Conservation (phyloP, 2,888 invertebrate genomes). For the Drosophila fungiperda region DNA sequence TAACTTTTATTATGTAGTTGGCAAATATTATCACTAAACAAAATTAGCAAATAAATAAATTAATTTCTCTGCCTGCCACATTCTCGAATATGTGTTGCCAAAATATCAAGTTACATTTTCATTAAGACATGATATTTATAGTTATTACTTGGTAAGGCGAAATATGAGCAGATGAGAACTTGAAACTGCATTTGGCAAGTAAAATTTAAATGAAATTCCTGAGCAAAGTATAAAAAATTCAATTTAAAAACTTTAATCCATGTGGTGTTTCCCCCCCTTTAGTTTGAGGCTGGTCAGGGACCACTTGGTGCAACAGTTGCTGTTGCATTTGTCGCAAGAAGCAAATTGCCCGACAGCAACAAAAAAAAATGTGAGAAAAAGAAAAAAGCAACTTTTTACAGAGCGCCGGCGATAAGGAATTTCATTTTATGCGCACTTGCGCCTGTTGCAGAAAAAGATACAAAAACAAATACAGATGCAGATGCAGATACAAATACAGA, state of each 20-base stretch:
- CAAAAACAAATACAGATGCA: constrained; percentile 13
- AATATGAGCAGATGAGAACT: background rate
- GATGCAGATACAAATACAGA: background rate
- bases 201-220: constrained; percentile 36
- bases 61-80: background rate
- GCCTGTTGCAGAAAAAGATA: constrained; percentile 34
- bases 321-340: constrained; percentile 23
- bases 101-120: background rate
- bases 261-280: constrained; percentile 10
- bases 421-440: constrained; percentile 60
- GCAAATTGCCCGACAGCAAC: constrained; percentile 41
- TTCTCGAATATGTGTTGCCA: background rate
- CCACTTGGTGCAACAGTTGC: constrained; percentile 44
- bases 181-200: background rate
- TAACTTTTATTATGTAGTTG: background rate
- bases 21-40: background rate
- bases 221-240: constrained; percentile 31
- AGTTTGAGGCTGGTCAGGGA: constrained; percentile 42
- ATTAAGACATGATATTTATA: background rate
- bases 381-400: constrained; percentile 18
- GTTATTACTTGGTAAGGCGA: too few species aligned
- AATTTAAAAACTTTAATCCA: constrained; percentile 35
- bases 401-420: constrained; percentile 55
- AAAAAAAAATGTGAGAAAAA: constrained; percentile 2
- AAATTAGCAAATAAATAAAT: background rate